Evolutionary conservation across 2,888 invertebrate genomes (phyloP), one percentile per base, ranked within the genome.

Genomic region (Aquatica leii): DNA sequence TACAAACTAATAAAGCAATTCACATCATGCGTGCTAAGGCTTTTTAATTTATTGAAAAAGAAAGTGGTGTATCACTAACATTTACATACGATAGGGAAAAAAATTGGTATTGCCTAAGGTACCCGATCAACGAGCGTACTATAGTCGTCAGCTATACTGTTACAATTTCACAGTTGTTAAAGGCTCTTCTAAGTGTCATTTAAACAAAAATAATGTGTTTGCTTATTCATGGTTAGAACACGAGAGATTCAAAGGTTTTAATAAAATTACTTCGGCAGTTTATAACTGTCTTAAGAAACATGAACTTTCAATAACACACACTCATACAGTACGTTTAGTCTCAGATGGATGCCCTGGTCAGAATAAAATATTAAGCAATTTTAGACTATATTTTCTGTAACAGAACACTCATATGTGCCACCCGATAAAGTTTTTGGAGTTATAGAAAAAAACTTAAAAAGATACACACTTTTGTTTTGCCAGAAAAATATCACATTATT

Each of bases 151-250:
- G 56, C 35, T 79, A 8, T 77, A 78, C 60, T 51, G 67, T 5
- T 78, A 76, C 57, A 80, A 79, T 64, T 76, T 77, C 24, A 76
- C 77, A 37, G 24, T n/a, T n/a, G n/a, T n/a, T n/a, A n/a, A n/a
- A n/a, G n/a, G 6, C 24, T 24, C 24, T 24, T 24, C 24, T 24
- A 24, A 24, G 24, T 24, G 24, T 24, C 4, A 24, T 24, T 24
- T 24, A 6, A 24, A 24, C 37, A 37, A 37, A 37, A 37, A 37
- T 37, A 37, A 12, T 37, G 37, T 9, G 11, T 37, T 37, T 37
- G 37, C 37, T 37, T 4, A 37, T 37, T 37, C 37, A 11, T 37
- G 37, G 37, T 11, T 37, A 37, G 37, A 37, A 37, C 37, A 37
- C 37, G 11, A 37, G 9, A 37, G 37, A 37, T 37, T 37, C 37